Base-by-base conservation (phyloP, 2,888 invertebrate species). In the Bellardia bayeri region DNA sequence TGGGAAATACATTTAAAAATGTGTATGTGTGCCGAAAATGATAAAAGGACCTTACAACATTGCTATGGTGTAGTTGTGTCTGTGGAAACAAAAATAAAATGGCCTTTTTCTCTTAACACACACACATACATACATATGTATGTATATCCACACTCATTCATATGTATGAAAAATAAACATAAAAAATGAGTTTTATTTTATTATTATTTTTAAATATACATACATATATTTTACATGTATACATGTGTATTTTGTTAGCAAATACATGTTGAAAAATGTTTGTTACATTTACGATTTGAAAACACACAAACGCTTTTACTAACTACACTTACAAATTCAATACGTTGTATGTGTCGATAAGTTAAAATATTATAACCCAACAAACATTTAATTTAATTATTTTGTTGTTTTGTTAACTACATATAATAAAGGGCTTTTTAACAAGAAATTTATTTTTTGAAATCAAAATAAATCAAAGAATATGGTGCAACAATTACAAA, bases 291-390 rank as follows among this genome's bases (percentile, higher is more conserved):
- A 58, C 51, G 68, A 82, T 61, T 82, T 42, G 5, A 40, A 75
- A 2, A 33, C 61, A 40, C 30, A 45, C 40, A 40, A 23, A 0
- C 1, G 23, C 23, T 23, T 37, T 7, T 45, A 45, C 6, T 16
- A 23, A 37, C 30, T 23, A 71, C 54, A 64, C 6, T 63, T 30
- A 76, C 58, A 79, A 49, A 45, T 54, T 42, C 68, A 74, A 82
- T 79, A 68, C 61, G 74, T 86, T 8, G 23, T 64, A 71, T 86
- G 56, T 63, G 71, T 63, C 56, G 74, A 79, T 74, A 85, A 81
- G 49, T 56, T 71, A 69, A 56, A 64, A 40, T 58, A 56, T 49
- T 23, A 42, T 11, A 51, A 7, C 71, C 69, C 80, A 61, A 61
- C 16, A 69, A 61, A 58, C 45, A 58, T 56, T 68, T 56, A 14